Percentiles rank a stretch among this genome's conserved stretches.
phyloP scores from a whole-genome alignment of 1,140 invertebrate genomes.

The Ips nitidus region DNA sequence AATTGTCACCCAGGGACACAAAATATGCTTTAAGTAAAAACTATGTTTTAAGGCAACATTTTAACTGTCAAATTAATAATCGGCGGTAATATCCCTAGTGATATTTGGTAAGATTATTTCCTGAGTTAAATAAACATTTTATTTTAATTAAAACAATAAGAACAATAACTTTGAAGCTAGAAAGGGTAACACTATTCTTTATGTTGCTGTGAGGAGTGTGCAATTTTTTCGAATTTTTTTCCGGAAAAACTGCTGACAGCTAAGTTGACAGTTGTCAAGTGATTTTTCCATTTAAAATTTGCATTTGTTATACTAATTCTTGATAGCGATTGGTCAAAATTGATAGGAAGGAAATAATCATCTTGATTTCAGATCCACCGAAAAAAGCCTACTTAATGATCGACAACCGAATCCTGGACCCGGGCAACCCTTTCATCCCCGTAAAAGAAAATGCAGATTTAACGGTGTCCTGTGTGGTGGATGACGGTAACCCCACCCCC shows the following conservation, averaged over 20 bases:
- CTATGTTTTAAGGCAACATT: neutral
- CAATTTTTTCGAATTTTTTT: too few species aligned
- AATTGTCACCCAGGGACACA: too few species aligned
- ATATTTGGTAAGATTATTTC: too few species aligned
- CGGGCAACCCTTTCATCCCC: constrained; percentile 80
- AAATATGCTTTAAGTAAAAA: neutral
- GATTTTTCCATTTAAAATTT: too few species aligned
- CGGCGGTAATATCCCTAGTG: neutral
- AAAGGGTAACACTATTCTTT: too few species aligned
- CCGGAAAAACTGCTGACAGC: too few species aligned
- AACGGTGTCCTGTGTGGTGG: constrained; percentile 77
- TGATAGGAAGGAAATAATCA: neutral
- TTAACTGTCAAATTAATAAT: neutral
- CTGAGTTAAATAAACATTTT: too few species aligned
- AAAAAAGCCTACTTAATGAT: constrained; percentile 77
- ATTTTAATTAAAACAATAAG: too few species aligned
- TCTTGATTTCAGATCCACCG: constrained; percentile 66
- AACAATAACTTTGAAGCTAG: too few species aligned
- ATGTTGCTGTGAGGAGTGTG: too few species aligned
- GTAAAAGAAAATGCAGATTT: constrained; percentile 79
- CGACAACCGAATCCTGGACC: constrained; percentile 76
- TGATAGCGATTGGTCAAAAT: too few species aligned
- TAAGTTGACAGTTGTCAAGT: neutral
- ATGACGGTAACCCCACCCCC: constrained; percentile 79
- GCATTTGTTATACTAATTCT: too few species aligned